Base-by-base conservation (phyloP, 2,888 invertebrate species). In the Sarcophaga variegata region DNA sequence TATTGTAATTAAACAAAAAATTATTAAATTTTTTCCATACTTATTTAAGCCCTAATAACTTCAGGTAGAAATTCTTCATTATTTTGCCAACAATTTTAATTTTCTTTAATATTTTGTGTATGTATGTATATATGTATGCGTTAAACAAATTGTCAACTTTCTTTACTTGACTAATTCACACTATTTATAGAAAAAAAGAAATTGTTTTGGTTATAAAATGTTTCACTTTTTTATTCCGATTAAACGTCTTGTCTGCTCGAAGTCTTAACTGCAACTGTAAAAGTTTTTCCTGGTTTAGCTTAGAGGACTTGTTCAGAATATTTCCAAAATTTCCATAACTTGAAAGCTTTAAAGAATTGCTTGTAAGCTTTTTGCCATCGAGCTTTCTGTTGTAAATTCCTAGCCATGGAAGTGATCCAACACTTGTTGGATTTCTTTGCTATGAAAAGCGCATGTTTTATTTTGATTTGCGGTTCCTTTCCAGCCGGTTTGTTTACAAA, bases 401-500 rank as follows among this genome's bases (percentile, higher is more conserved):
- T 85, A 86, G 85, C 86, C 71, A 70, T 86, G 88, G 87, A 82
- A 89, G 66, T 64, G 69, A 88, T 86, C 84, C 88, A 85, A 90
- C 91, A 92, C 92, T 92, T 92, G 92, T 92, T 92, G 92, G 91
- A 90, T 90, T 90, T 89, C 69, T 60, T 84, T 74, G 14, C 63
- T 17, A 27, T 0, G 2, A n/a, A 89, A 37, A 87, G 91, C 91
- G 92, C 92, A 91, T 85, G 91, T 76, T 83, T 87, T 89, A 86
- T 88, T 89, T 81, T 87, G 88, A 81, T 81, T 80, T 88, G 76
- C 88, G 87, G 88, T 89, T 45, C 79, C 80, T 74, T 86, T 88
- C 83, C 86, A 84, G 77, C 72, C 81, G 59, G 74, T 88, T 90
- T 90, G 89, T 89, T 89, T 85, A 88, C 86, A 90, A 89, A 89